Conservation (phyloP, 2,113 vertebrate genomes). For the Zootoca vivipara region DNA sequence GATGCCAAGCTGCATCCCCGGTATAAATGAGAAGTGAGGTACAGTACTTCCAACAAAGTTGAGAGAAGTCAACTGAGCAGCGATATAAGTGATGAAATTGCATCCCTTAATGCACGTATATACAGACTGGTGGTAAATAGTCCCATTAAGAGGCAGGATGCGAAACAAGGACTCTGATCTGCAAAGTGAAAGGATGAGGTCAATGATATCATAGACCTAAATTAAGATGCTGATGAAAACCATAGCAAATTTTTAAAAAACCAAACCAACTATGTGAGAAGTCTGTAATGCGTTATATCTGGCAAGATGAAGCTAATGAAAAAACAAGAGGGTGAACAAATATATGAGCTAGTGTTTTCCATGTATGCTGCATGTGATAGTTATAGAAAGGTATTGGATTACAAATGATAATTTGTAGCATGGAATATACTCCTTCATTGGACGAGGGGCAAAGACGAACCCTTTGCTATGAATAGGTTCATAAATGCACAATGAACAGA, state of each 20-base stretch:
- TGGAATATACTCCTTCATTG: constrained; percentile 21
- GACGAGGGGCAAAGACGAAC: not conserved
- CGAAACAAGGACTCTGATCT: constrained; percentile 1
- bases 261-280: constrained; percentile 33
- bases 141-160: constrained; percentile 51
- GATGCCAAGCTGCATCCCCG: constrained; percentile 46
- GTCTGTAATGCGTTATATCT: not conserved
- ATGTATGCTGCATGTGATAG: constrained; percentile 43
- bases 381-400: constrained; percentile 27
- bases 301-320: constrained; percentile 31
- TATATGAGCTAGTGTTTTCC: constrained; percentile 49
- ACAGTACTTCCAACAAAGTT: constrained; percentile 61
- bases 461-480: not conserved
- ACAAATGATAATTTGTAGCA: constrained; percentile 30
- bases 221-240: constrained; percentile 49
- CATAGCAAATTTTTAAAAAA: not conserved
- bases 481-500: not conserved
- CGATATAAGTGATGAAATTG: constrained; percentile 54
- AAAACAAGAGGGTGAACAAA: constrained; percentile 54
- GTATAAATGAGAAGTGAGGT: constrained; percentile 41
- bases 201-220: constrained; percentile 49
- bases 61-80: constrained; percentile 31
- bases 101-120: constrained; percentile 50
- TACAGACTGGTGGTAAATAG: constrained; percentile 53
- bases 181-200: constrained; percentile 58